Evolutionary conservation across 2,797 vertebrate genomes (phyloP).

Genomic region (Poecilia velifera): DNA sequence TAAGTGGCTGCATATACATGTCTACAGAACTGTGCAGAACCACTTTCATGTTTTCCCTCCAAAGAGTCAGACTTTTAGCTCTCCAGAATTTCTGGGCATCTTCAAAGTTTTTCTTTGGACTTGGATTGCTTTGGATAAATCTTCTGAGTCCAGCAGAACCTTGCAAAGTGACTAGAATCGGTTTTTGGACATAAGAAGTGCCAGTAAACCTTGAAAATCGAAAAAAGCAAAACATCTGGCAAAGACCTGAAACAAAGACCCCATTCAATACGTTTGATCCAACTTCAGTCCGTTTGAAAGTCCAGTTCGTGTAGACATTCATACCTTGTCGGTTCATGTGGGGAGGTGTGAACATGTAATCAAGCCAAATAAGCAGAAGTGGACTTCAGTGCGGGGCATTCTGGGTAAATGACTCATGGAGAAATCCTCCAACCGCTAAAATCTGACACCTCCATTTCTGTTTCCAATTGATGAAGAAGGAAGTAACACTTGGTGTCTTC

Average conservation of each 20-base stretch:
- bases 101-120: background rate
- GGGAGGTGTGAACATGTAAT: no score
- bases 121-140: background rate
- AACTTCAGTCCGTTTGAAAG: background rate
- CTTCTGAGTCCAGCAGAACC: background rate
- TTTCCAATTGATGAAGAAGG: no score
- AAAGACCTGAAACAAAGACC: background rate
- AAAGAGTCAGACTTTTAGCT: slow-evolving; percentile 1
- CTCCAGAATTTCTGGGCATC: background rate
- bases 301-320: background rate
- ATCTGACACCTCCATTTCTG: no score
- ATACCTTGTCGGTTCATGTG: no score
- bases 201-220: background rate
- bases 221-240: background rate
- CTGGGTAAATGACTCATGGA: no score
- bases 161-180: background rate
- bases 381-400: no score
- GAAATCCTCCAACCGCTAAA: no score
- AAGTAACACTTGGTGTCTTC: no score
- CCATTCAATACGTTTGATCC: background rate
- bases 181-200: background rate
- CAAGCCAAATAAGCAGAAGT: no score
- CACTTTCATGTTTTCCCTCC: background rate
- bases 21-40: background rate
- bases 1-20: background rate